Evolutionary conservation across 1,140 invertebrate genomes (phyloP), one percentile per base, ranked within the genome.

Genomic region (Amyelois transitella): DNA sequence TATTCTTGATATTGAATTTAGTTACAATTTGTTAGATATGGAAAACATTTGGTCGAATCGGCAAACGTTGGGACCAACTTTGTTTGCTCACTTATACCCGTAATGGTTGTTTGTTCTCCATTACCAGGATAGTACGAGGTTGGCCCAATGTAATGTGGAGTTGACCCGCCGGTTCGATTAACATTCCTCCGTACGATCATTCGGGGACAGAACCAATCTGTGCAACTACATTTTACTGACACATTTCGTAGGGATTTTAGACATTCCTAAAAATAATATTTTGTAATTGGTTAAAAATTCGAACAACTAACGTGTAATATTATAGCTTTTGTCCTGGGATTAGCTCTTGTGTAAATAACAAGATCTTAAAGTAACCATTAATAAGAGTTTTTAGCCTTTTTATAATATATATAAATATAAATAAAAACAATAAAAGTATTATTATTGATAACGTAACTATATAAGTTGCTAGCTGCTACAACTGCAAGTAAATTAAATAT

Each of bases 201-300:
- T 70, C 64, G 50, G 77, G 77, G 77, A 78, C 72, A 60, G 43
- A 62, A 69, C 61, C 75, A 79, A 81, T 79, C 70, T 76, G 77
- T 71, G 63, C 66, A 64, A 67, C 62, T 64, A 38, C 32, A 14
- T 14, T 86, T 80, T 81, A 75, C 73, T 69, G 66, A 76, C 75
- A 77, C 75, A 72, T 77, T 77, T 81, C n/a, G n/a, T n/a, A n/a
- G n/a, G n/a, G n/a, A n/a, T 77, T 81, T 79, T 77, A 64, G 68
- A 70, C 60, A n/a, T n/a, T n/a, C n/a, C n/a, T n/a, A n/a, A n/a
- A n/a, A n/a, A n/a, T n/a, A n/a, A n/a, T n/a, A n/a, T n/a, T n/a
- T n/a, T n/a, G n/a, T n/a, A n/a, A 32, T 10, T 24, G 22, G 3
- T 24, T 3, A 8, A 24, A 24, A 24, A 24, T 3, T 24, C 3